Evolutionary conservation across 2,113 vertebrate species (phyloP).

Genomic region (Bettongia penicillata): DNA sequence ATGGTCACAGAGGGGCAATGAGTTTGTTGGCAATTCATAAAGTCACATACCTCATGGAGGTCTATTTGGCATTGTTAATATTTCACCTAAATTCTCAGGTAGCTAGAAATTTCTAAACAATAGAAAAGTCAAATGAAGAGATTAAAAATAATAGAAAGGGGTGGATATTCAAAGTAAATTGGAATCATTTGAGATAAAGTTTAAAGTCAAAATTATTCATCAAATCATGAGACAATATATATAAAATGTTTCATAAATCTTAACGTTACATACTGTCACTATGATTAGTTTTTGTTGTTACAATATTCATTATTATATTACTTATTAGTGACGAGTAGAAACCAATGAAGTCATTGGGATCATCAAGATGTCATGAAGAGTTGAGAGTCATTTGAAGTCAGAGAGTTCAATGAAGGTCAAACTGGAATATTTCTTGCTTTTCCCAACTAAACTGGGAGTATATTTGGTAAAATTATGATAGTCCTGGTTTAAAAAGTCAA

Average conservation of each 20-base stretch:
- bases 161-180: not conserved
- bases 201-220: not conserved
- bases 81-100: not conserved
- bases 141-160: not conserved
- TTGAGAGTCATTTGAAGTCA: not conserved
- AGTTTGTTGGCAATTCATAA: not conserved
- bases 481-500: not conserved
- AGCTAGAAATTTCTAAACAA: not conserved
- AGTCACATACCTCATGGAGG: not conserved
- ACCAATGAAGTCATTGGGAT: not conserved
- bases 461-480: not conserved
- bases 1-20: not conserved
- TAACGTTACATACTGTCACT: not conserved
- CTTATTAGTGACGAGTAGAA: not conserved
- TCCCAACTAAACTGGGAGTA: not conserved
- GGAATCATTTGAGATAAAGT: not conserved
- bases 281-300: not conserved
- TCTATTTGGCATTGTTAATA: not conserved
- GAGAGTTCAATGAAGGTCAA: not conserved
- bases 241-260: not conserved
- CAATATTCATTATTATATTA: not conserved
- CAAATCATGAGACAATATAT: not conserved
- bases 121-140: not conserved
- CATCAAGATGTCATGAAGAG: not conserved
- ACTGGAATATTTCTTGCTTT: not conserved